phyloP scores from a whole-genome alignment of 2,113 vertebrate genomes.

The Pelvicachromis taeniatus region DNA sequence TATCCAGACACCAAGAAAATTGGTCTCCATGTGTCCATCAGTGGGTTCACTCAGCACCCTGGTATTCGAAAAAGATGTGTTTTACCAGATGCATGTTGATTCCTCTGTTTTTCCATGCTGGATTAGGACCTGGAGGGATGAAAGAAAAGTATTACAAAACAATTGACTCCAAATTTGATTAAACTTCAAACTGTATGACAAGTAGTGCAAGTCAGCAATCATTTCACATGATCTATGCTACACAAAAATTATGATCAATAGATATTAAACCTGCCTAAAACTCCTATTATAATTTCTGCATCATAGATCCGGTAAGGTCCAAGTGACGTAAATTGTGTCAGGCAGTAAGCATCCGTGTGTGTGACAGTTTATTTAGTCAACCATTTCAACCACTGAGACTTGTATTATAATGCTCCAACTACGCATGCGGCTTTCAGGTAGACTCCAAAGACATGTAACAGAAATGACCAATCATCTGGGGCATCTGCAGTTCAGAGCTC shows the following conservation, averaged over 20 bases:
- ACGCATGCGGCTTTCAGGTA: not conserved
- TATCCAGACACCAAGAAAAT: not conserved
- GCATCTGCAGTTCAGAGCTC: not conserved
- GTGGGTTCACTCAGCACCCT: not conserved
- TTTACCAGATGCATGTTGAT: not conserved
- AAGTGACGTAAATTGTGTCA: not conserved
- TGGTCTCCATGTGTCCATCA: not conserved
- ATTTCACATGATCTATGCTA: not conserved
- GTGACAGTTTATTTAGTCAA: not conserved
- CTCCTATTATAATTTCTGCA: not conserved
- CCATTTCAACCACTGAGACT: not conserved
- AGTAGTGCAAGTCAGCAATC: not conserved
- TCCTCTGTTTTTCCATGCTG: not conserved
- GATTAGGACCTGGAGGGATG: slow-evolving; percentile 23
- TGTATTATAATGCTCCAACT: not conserved
- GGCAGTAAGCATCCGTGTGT: not conserved
- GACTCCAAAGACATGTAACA: not conserved
- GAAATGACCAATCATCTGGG: not conserved
- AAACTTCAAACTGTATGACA: not conserved
- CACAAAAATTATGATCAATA: not conserved
- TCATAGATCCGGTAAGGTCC: not conserved
- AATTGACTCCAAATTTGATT: not conserved
- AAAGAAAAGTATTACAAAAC: not conserved
- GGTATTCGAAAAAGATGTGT: not conserved
- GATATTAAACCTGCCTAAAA: not conserved